Evolutionary conservation across 1,140 invertebrate genomes (phyloP), one percentile per base, ranked within the genome.

Genomic region (Teleopsis dalmanni): DNA sequence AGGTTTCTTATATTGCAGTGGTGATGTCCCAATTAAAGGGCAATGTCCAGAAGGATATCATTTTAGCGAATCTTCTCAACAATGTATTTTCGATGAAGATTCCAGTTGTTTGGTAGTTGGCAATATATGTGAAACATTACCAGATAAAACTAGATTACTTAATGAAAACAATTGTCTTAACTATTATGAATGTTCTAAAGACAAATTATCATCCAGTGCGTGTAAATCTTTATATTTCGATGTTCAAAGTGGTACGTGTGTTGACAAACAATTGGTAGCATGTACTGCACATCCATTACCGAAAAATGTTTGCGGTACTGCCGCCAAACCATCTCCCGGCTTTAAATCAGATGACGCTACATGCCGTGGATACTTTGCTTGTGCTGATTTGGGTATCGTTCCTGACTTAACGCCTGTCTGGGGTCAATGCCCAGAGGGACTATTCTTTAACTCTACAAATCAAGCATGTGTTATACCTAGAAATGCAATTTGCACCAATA

Each of bases 301-400:
- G 5, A 7, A 16, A 2, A 21, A 51, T 2, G 57, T 55, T 6
- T 25, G 34, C 21, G 44, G n/a, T 0, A 40, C 29, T 18, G 33
- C 9, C 0, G 34, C n/a, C 8, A 58, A 49, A 8, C 5, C 10
- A 0, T 8, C 51, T 4, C 23, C 19, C 1, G 58, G 57, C 10
- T 57, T 22, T 8, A 27, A 41, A 23, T 16, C 56, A 5, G 62
- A 65, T 31, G 5, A n/a, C 3, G 60, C 56, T 4, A 62, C 63
- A 9, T 67, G 64, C 16, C 63, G 64, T 18, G 64, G 64, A 3
- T 66, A 67, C 34, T 67, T 66, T 41, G 37, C 11, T n/a, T 67
- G 64, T 47, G 25, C 38, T 23, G 33, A 53, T 21, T 19, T 51
- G 11, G 54, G 53, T 0, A 41, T 16, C 3, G 58, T 59, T 0